These are phyloP conservation scores for Campoplex capitator DNA, from an alignment of 2,888 invertebrate genomes.

Conservation along the genomic window DNA sequence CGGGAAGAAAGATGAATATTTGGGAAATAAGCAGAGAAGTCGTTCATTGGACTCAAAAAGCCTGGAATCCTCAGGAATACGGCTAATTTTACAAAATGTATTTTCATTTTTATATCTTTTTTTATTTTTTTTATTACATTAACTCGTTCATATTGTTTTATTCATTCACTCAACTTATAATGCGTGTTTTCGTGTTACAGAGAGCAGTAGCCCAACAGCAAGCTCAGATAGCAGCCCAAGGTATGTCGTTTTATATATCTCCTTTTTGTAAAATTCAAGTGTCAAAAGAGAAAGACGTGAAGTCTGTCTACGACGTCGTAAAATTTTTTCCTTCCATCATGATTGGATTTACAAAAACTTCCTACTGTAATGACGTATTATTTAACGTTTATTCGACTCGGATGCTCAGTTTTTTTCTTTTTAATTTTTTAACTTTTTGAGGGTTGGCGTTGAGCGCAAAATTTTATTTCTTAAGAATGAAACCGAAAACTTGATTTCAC, in stretches of 20 bases:
- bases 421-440: not conserved
- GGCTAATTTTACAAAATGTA: conserved; percentile 87
- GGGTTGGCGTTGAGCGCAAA: conserved; percentile 49
- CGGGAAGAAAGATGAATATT: conserved; percentile 86
- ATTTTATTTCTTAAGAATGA: not conserved
- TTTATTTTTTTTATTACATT: conserved; percentile 16
- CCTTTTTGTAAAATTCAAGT: not conserved
- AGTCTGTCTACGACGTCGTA: not conserved
- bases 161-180: not conserved
- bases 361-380: not conserved
- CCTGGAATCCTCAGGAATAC: conserved; percentile 89
- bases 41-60: conserved; percentile 90
- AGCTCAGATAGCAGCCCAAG: conserved; percentile 87
- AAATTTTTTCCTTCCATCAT: not conserved
- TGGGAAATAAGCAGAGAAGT: conserved; percentile 88
- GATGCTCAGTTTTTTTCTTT: not conserved
- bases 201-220: conserved; percentile 89
- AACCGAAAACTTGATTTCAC: conserved; percentile 22
- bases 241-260: conserved; percentile 79
- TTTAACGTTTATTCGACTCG: not conserved
- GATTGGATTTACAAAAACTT: not conserved
- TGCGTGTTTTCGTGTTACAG: conserved; percentile 84
- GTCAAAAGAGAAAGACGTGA: not conserved
- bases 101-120: conserved; percentile 45
- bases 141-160: conserved; percentile 1